Base-by-base conservation (phyloP, 2,113 vertebrate genomes). In the Orientallactaga bullata region DNA sequence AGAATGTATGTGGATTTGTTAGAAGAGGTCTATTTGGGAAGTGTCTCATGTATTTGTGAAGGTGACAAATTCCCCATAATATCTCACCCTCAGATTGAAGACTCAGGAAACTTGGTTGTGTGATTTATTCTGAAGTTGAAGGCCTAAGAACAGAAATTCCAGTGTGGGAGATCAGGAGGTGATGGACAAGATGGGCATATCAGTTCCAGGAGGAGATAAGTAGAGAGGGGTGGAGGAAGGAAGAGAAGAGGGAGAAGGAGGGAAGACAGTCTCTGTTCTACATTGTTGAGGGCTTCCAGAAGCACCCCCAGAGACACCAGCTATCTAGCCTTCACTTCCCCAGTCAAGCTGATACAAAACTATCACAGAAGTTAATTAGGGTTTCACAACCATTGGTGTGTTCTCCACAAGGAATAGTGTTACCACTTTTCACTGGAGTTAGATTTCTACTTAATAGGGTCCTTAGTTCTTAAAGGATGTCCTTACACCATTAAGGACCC, bases 401-500 rank as follows among this genome's bases (percentile, higher is more conserved):
- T 2, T n/a, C 83, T 86, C 84, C 89, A 16, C 83, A 21, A 81
- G 55, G 5, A 72, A 90, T 85, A 90, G 17, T 91, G 6, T 65
- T 78, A 32, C 12, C 15, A 83, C 5, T 95, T 82, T 93, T 76
- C 66, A 79, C 2, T 63, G 74, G 47, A 28, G 21, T 55, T 63
- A 68, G 76, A 6, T 91, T 85, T 69, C 3, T 63, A 68, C 58
- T 73, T 21, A 90, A 55, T n/a, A 74, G 21, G 30, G 89, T 92
- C 88, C 35, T 72, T 88, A 76, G 17, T 97, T 83, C 32, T 94
- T 84, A 66, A 82, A 7, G 79, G 58, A 30, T 71, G 7, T 71
- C 47, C 26, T 88, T 92, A 71, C 69, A 51, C 15, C 7, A 73
- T 30, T 74, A 30, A 71, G 13, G 16, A 47, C 72, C 42, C 18